Base-by-base conservation (phyloP, 2,888 invertebrate genomes). In the Caradrina clavipalpis region DNA sequence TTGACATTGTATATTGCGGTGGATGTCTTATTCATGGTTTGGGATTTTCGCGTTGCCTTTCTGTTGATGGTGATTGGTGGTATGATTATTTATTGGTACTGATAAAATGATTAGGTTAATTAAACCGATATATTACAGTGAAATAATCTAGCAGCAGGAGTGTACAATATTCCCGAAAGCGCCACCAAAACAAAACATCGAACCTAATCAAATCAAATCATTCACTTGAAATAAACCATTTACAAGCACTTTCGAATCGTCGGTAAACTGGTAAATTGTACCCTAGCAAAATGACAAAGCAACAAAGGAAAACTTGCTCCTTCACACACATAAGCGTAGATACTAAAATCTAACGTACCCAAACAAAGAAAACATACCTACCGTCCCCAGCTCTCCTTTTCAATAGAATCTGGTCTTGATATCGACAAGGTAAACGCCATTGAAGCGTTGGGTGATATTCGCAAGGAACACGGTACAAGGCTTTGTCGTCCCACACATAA, bases 401-500 rank as follows among this genome's bases (percentile, higher is more conserved):
- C 82, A 70, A 74, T 77, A 67, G 69, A 55, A 77, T 69, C 58
- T 66, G 47, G 73, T 71, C 49, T 19, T 26, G 65, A 70, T 74
- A 72, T 76, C 67, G 69, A 69, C 67, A 71, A 62, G 42, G 66
- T 70, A 70, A 76, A 69, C 64, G 56, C 53, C 60, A 78, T 61
- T 68, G 63, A 61, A 62, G 56, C 72, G 67, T 56, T 47, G 53
- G 49, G 35, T 69, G 74, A 71, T 61, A 66, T 76, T 69, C 57
- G 57, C 64, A 60, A 69, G 42, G 54, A 59, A 59, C 51, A 76
- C 79, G 78, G 78, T 76, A 73, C 74, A 21, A 53, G 54, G 51
- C 39, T 70, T 79, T 81, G 76, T 79, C 81, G 62, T 42, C 76
- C 78, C 76, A 79, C 82, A 79, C 79, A 65, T 58, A 51, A 70